Conservation (phyloP, 2,888 invertebrate species). For the Macropis europaea region DNA sequence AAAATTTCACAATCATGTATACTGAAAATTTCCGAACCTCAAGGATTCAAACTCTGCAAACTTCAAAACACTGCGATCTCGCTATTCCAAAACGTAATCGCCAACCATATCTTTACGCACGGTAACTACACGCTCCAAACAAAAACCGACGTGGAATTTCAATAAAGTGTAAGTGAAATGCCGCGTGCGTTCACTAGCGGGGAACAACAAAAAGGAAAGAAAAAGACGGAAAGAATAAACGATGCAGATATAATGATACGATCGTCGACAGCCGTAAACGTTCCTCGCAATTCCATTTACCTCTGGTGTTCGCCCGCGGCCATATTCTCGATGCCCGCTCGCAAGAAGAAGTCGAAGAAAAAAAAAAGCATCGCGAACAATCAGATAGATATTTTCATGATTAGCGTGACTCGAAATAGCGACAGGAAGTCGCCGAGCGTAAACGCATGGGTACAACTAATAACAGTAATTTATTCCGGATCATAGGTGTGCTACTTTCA, state of each 20-base stretch:
- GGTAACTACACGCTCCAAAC: no score
- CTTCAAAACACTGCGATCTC: background rate
- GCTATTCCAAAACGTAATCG: background rate
- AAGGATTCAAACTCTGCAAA: background rate
- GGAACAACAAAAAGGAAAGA: no score
- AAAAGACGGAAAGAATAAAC: constrained; percentile 11
- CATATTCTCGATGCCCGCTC: background rate
- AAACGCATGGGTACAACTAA: constrained; percentile 30
- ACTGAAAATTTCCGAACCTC: no score
- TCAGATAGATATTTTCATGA: constrained; percentile 30
- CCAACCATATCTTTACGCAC: no score
- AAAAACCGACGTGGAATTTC: background rate
- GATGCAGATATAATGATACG: constrained; percentile 28
- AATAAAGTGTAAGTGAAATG: constrained; percentile 12
- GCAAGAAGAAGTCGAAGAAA: background rate
- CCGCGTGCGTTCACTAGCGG: background rate
- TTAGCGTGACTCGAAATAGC: constrained; percentile 37
- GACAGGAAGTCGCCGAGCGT: constrained; percentile 27
- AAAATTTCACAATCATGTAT: background rate
- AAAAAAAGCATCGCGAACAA: constrained; percentile 21
- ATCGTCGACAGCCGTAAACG: constrained; percentile 26
- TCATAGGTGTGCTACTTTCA: constrained; percentile 33
- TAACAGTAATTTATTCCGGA: constrained; percentile 38
- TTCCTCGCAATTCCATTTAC: constrained; percentile 40
- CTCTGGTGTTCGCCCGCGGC: constrained; percentile 16